Evolutionary conservation across 2,113 vertebrate species (phyloP).

Genomic region (Setophaga petechia): DNA sequence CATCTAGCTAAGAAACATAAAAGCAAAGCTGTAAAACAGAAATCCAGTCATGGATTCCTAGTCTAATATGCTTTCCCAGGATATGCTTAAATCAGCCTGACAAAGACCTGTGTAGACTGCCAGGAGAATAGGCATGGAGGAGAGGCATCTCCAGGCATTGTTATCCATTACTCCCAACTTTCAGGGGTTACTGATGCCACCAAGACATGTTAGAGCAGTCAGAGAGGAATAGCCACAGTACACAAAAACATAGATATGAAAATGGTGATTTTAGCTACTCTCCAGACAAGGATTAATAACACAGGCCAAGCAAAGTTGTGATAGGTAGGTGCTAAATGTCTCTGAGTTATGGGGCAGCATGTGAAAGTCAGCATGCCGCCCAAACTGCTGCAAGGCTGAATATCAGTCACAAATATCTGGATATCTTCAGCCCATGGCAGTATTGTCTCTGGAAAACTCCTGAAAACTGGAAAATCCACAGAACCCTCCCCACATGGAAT

Average conservation of each 20-base stretch:
- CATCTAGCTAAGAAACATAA: not conserved
- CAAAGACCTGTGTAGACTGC: not conserved
- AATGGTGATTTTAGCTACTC: not conserved
- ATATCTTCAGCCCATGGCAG: not conserved
- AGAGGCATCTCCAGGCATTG: not conserved
- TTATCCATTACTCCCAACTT: not conserved
- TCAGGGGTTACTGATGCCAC: not conserved
- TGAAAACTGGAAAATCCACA: not conserved
- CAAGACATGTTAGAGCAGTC: not conserved
- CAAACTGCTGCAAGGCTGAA: not conserved
- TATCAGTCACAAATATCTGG: not conserved
- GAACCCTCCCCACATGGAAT: not conserved
- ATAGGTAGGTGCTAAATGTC: not conserved
- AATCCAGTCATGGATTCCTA: not conserved
- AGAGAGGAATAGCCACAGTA: not conserved
- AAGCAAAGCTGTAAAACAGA: not conserved
- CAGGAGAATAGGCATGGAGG: not conserved
- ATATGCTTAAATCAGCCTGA: not conserved
- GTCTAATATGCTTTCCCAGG: not conserved
- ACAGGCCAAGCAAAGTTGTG: not conserved
- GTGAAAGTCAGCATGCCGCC: not conserved
- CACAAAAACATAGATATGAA: not conserved
- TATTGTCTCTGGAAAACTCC: not conserved
- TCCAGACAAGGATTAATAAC: not conserved
- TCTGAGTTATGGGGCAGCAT: not conserved